Evolutionary conservation across 37 sponge, comb jelly and placozoan species (phyloP), one percentile per base, ranked within the genome.

Genomic region (Agelas oroides): DNA sequence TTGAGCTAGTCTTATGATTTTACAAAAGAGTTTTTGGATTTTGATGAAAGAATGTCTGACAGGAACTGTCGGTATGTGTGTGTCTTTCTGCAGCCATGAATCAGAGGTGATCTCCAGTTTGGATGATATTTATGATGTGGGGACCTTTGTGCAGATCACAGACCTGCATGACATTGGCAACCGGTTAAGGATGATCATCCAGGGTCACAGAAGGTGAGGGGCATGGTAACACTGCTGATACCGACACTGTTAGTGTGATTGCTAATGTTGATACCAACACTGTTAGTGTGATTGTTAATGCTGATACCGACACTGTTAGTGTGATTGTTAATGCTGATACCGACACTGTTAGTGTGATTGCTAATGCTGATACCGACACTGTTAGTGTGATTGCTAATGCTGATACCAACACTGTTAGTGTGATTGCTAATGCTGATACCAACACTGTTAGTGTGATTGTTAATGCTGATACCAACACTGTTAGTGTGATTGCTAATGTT

Each of bases 61-160:
- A n/a, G n/a, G n/a, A n/a, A n/a, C n/a, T n/a, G n/a, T n/a, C n/a
- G n/a, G n/a, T n/a, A n/a, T n/a, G n/a, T n/a, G n/a, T n/a, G n/a
- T n/a, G n/a, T n/a, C n/a, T n/a, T n/a, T n/a, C 69, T 64, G 12
- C 30, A 88, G 91, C 66, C 75, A 85, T 34, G 91, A 90, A 27
- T 71, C 46, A 17, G 84, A 90, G 30, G 81, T 85, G 40, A 73
- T 90, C 24, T 38, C 80, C 19, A 65, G 69, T 66, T 62, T 91
- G 72, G 92, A 91, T 37, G 89, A 90, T n/a, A 72, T 96, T 31
- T 88, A 96, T 70, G 62, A 84, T 81, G 86, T 97, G 59, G 98
- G 98, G 5, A 89, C 95, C 28, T 97, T 97, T 84, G 93, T 89
- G 18, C 95, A 97, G 66, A 90, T 97, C 52, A 82, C 89, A 12